Evolutionary conservation across 1,140 invertebrate genomes (phyloP).

Genomic region (Amyelois transitella): DNA sequence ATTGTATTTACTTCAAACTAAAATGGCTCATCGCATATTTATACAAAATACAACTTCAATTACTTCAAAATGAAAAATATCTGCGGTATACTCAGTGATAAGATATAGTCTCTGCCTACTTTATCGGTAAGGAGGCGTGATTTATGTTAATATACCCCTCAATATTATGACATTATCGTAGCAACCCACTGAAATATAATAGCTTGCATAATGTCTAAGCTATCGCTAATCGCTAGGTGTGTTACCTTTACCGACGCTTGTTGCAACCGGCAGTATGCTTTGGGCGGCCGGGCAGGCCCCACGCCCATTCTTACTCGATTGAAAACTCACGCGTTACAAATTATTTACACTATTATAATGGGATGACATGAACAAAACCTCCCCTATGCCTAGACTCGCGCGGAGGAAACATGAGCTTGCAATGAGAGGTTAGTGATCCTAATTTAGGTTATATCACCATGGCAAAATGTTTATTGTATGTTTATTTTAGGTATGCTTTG

Average conservation of each 20-base stretch:
- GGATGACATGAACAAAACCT: background rate
- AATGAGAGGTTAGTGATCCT: background rate
- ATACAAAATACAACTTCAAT: too few relatives aligned
- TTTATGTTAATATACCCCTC: too few relatives aligned
- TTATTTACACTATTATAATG: background rate
- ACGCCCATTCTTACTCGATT: constrained; percentile 12
- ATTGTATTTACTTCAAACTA: too few relatives aligned
- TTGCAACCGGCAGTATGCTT: background rate
- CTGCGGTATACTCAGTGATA: too few relatives aligned
- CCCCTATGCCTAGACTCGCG: background rate
- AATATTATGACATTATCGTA: too few relatives aligned
- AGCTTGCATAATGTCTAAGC: too few relatives aligned
- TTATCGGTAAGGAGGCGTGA: too few relatives aligned
- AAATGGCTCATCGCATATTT: too few relatives aligned
- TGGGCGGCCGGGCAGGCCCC: constrained; percentile 37
- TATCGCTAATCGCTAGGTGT: background rate
- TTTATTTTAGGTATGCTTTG: background rate
- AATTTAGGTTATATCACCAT: background rate
- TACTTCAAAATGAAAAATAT: too few relatives aligned
- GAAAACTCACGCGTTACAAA: background rate
- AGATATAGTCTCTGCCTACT: too few relatives aligned
- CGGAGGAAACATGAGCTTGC: background rate
- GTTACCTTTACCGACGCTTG: background rate
- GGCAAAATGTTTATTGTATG: background rate
- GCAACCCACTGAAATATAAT: too few relatives aligned